Evolutionary conservation across 2,888 invertebrate genomes (phyloP).

Genomic region (Limnephilus lunatus): DNA sequence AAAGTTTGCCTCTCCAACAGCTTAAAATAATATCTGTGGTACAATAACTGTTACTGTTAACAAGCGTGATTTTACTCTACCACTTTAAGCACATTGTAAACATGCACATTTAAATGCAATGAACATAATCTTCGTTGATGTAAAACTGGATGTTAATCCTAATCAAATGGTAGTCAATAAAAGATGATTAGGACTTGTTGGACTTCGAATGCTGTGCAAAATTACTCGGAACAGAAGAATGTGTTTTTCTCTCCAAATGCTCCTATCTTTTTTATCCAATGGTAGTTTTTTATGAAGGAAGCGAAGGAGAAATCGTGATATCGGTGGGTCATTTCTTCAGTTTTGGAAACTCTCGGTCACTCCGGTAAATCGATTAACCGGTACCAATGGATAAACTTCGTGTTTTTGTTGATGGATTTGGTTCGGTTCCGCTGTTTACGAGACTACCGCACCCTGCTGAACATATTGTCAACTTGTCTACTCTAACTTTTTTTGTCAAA

Average conservation of each 20-base stretch:
- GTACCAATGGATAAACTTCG: slow-evolving; percentile 16
- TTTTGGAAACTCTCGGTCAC: not conserved
- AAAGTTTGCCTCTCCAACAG: slow-evolving; percentile 6
- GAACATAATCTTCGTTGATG: slow-evolving; percentile 3
- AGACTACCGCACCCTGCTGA: slow-evolving; percentile 11
- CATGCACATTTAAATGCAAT: not conserved
- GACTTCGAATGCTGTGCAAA: not conserved
- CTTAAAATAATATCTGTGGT: not conserved
- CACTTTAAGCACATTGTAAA: not conserved
- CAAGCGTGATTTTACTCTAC: not conserved
- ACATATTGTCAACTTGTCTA: slow-evolving; percentile 18
- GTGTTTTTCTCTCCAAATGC: not conserved
- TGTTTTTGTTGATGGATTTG: slow-evolving; percentile 30
- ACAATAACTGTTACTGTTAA: not conserved
- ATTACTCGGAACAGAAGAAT: not conserved
- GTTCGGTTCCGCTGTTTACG: not conserved
- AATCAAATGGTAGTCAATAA: slow-evolving; percentile 34
- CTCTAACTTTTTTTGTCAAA: not conserved
- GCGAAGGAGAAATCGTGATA: slow-evolving; percentile 1
- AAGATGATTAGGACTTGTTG: not conserved
- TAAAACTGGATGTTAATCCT: not conserved
- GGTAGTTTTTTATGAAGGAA: not conserved
- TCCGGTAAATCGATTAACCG: slow-evolving; percentile 25
- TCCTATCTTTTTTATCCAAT: not conserved
- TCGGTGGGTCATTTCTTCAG: slow-evolving; percentile 33